These are phyloP conservation scores for Drosophila littoralis DNA, from an alignment of 1,140 invertebrate genomes.

Conservation along the genomic window DNA sequence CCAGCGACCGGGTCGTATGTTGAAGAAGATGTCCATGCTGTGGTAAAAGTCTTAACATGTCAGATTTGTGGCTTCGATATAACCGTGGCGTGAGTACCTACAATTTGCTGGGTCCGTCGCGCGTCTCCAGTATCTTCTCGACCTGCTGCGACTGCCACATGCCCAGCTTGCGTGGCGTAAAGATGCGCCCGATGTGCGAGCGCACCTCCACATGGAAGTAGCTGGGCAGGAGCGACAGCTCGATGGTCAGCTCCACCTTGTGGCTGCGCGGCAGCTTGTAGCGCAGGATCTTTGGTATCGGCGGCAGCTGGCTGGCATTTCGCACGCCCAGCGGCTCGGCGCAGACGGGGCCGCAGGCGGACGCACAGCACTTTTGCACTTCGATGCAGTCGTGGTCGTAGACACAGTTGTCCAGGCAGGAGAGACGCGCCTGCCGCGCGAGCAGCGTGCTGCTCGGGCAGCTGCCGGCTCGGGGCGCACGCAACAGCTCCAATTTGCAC, in stretches of 20 bases:
- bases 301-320: constrained; percentile 72
- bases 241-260: constrained; percentile 76
- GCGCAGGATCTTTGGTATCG: constrained; percentile 72
- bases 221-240: constrained; percentile 69
- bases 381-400: constrained; percentile 88
- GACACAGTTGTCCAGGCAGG: constrained; percentile 87
- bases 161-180: constrained; percentile 85
- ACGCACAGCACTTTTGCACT: constrained; percentile 88
- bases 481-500: constrained; percentile 60
- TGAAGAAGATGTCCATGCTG: constrained; percentile 86
- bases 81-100: constrained; percentile 37
- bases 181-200: constrained; percentile 86
- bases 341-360: constrained; percentile 88
- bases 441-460: constrained; percentile 56
- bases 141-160: constrained; percentile 85
- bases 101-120: constrained; percentile 55
- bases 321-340: constrained; percentile 86
- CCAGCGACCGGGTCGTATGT: constrained; percentile 89
- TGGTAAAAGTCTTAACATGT: neutral
- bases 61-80: neutral
- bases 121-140: constrained; percentile 73
- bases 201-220: constrained; percentile 85
- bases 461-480: constrained; percentile 59
- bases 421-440: constrained; percentile 58
- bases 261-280: constrained; percentile 68